Conservation (phyloP, 2,113 vertebrate species). For the Ciconia boyciana region DNA sequence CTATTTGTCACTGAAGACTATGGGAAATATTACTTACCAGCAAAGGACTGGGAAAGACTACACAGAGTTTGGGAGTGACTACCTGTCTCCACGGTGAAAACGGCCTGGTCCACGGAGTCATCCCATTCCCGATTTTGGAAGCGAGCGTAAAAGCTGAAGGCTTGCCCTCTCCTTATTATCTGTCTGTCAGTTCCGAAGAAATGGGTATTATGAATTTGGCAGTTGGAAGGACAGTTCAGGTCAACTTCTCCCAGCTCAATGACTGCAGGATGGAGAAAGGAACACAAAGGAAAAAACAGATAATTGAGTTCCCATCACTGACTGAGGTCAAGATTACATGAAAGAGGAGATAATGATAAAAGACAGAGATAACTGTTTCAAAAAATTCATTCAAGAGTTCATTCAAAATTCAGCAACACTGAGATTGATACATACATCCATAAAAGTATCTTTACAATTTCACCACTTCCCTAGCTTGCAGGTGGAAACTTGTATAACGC, state of each 20-base stretch:
- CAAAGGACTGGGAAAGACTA: neutral
- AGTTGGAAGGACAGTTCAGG: conserved; percentile 59
- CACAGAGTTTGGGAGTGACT: neutral
- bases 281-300: neutral
- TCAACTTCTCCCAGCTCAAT: conserved; percentile 49
- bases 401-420: neutral
- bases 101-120: conserved; percentile 3
- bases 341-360: neutral
- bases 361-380: neutral
- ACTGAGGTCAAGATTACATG: neutral
- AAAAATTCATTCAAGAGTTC: neutral
- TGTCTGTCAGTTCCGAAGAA: conserved; percentile 47
- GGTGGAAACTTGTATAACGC: neutral
- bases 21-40: neutral
- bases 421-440: neutral
- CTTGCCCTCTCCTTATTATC: conserved; percentile 43
- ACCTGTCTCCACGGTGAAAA: conserved; percentile 54
- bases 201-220: conserved; percentile 28
- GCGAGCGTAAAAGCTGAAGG: conserved; percentile 39
- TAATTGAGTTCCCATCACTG: neutral
- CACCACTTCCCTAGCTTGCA: neutral
- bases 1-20: neutral
- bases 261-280: conserved; percentile 28
- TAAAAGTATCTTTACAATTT: neutral
- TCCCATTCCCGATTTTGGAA: conserved; percentile 61